Evolutionary conservation across 2,113 vertebrate species (phyloP).

Genomic region (Xenus cinereus): DNA sequence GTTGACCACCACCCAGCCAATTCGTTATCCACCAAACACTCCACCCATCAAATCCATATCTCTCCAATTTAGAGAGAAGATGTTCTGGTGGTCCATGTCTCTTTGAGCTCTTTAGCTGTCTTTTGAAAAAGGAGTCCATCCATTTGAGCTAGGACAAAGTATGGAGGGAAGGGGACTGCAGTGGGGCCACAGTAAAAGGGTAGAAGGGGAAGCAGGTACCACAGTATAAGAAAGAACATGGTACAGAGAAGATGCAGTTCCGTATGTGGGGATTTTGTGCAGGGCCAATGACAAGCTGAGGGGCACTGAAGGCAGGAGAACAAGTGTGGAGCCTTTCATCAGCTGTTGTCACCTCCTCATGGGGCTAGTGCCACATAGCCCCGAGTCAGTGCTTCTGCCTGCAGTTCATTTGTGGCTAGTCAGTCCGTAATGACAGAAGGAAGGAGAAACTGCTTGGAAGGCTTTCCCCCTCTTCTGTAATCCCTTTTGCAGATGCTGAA

Average conservation of each 20-base stretch:
- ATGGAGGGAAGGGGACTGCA: background rate
- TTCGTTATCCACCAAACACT: background rate
- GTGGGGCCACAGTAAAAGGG: background rate
- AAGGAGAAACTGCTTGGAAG: background rate
- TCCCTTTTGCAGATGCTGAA: background rate
- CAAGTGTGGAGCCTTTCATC: background rate
- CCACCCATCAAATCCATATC: background rate
- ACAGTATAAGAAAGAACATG: background rate
- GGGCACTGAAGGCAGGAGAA: background rate
- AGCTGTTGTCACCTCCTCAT: background rate
- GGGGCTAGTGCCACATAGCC: too few relatives aligned
- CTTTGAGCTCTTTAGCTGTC: background rate
- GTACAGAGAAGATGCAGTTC: background rate
- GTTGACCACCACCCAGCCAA: background rate
- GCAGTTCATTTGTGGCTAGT: background rate
- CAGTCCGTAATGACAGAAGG: background rate
- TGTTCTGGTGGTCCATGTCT: background rate
- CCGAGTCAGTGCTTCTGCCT: background rate
- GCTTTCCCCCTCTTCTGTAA: background rate
- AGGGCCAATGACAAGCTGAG: background rate
- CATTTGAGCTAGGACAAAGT: background rate
- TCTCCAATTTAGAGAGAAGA: background rate
- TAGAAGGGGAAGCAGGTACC: background rate
- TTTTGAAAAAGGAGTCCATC: background rate
- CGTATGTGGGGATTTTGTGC: accelerated